Conservation (phyloP, 2,797 vertebrate genomes). For the Phrynocephalus guinanensis region DNA sequence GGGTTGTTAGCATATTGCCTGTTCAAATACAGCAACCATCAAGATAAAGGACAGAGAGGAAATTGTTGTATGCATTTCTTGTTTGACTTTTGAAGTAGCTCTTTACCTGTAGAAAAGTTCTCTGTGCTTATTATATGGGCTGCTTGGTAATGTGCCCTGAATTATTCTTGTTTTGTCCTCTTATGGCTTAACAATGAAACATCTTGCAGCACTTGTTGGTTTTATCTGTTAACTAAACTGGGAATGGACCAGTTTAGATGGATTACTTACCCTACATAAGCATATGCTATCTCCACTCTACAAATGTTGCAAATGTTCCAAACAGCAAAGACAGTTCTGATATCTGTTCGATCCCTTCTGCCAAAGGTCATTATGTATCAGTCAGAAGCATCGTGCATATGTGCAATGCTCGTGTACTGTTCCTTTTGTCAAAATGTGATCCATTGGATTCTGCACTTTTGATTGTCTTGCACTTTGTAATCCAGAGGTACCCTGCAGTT, state of each 20-base stretch:
- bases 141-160: not conserved
- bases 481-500: not conserved
- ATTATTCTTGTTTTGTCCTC: not conserved
- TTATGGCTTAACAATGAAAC: constrained; percentile 15
- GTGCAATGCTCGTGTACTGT: not conserved
- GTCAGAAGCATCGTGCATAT: not conserved
- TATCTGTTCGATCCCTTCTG: not conserved
- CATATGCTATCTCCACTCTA: no score
- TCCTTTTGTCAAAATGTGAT: not conserved
- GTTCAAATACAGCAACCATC: not conserved
- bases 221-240: not conserved
- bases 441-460: not conserved
- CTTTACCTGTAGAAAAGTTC: not conserved
- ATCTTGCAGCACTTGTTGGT: not conserved
- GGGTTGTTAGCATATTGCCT: constrained; percentile 3
- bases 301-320: not conserved
- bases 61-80: constrained; percentile 27
- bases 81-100: not conserved
- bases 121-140: not conserved
- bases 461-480: not conserved
- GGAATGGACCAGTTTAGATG: not conserved
- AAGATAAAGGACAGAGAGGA: not conserved
- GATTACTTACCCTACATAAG: not conserved
- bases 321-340: not conserved
- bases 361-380: not conserved